Percentiles rank a stretch among this genome's conserved stretches.
Evolutionary conservation across 2,113 vertebrate species (phyloP).

Genomic region (Arenaria interpres): DNA sequence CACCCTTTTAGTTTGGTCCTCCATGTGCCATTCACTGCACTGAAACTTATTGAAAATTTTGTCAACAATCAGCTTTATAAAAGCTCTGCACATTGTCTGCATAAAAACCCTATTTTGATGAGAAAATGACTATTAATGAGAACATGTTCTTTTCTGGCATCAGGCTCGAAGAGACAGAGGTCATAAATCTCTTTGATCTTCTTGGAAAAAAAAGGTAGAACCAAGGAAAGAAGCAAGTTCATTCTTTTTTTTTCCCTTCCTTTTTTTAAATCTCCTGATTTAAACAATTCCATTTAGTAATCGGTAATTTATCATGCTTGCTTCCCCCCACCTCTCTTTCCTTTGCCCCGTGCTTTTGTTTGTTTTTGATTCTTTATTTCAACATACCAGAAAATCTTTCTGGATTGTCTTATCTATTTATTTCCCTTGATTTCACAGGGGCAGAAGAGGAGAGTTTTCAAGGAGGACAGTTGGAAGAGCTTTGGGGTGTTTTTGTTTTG

Average conservation of each 20-base stretch:
- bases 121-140: constrained; percentile 82
- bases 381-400: constrained; percentile 18
- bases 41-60: constrained; percentile 63
- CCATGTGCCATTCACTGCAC: not conserved
- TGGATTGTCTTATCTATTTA: not conserved
- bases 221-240: constrained; percentile 63
- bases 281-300: constrained; percentile 75
- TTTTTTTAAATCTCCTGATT: constrained; percentile 55
- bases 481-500: not conserved
- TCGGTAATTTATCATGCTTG: constrained; percentile 71
- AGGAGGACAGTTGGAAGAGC: not conserved
- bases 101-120: constrained; percentile 74
- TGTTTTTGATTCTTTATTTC: constrained; percentile 24
- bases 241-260: not conserved
- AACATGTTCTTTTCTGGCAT: constrained; percentile 72
- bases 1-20: not conserved
- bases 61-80: constrained; percentile 65
- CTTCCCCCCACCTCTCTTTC: not conserved
- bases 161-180: constrained; percentile 74
- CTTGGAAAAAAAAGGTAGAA: constrained; percentile 54
- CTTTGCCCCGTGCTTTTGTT: constrained; percentile 18
- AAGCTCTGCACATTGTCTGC: constrained; percentile 68
- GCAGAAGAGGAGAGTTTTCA: not conserved
- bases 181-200: constrained; percentile 82
- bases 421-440: constrained; percentile 8